Evolutionary conservation across 2,797 vertebrate genomes (phyloP).

Genomic region (Semotilus atromaculatus): DNA sequence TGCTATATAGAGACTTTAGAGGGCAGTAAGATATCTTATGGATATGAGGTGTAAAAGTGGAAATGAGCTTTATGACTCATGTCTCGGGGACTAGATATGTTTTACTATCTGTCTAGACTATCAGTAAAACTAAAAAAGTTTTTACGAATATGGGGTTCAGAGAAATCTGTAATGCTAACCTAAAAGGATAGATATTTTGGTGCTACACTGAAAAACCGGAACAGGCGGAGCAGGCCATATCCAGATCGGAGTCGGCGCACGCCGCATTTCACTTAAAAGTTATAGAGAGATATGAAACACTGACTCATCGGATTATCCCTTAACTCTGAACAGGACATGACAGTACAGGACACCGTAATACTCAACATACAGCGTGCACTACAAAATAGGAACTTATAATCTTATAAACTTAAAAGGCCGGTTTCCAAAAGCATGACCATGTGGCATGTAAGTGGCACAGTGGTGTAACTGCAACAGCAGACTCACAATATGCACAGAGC

Average conservation of each 20-base stretch:
- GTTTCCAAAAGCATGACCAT: neutral
- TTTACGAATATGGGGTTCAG: neutral
- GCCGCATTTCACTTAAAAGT: neutral
- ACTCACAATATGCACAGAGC: too few relatives aligned
- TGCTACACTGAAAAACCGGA: constrained; percentile 14
- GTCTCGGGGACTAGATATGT: constrained; percentile 17
- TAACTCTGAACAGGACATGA: constrained; percentile 2
- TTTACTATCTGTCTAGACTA: constrained; percentile 55
- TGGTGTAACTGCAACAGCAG: too few relatives aligned
- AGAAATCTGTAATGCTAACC: neutral
- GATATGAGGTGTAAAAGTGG: constrained; percentile 20
- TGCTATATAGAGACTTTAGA: constrained; percentile 31
- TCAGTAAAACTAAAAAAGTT: constrained; percentile 35
- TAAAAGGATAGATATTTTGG: constrained; percentile 32
- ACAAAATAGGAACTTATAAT: neutral
- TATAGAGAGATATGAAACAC: neutral
- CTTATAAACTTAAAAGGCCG: too few relatives aligned
- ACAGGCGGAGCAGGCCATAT: constrained; percentile 11
- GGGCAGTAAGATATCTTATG: constrained; percentile 28
- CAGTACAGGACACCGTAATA: constrained; percentile 6
- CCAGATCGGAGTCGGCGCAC: neutral
- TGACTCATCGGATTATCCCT: constrained; percentile 13
- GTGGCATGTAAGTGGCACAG: neutral
- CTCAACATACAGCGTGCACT: neutral
- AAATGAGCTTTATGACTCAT: constrained; percentile 42